Evolutionary conservation across 2,797 vertebrate species (phyloP).

Genomic region (Squalus acanthias): DNA sequence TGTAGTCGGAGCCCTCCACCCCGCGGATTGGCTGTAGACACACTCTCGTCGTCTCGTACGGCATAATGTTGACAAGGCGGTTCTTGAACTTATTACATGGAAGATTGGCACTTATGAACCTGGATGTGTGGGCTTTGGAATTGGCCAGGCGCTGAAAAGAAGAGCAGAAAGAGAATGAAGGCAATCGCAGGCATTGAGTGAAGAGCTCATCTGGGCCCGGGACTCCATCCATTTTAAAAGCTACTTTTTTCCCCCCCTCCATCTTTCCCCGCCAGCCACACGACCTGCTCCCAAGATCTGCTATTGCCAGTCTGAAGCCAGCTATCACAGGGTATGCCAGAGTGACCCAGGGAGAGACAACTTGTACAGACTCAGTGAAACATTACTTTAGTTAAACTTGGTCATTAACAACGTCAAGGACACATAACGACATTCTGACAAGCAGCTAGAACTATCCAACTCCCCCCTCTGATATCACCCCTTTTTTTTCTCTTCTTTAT

Average conservation of each 20-base stretch:
- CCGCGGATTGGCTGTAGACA: constrained; percentile 96
- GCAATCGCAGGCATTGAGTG: neutral
- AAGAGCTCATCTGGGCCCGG: neutral
- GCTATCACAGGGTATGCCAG: neutral
- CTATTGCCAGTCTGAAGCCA: constrained; percentile 41
- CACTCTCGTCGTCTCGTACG: constrained; percentile 90
- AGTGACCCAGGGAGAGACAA: neutral
- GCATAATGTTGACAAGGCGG: constrained; percentile 98
- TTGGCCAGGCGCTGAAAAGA: constrained; percentile 80
- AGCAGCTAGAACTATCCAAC: neutral
- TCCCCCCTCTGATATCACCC: neutral
- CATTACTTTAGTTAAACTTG: neutral
- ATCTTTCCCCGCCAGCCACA: neutral
- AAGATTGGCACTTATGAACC: constrained; percentile 97
- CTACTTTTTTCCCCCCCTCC: neutral
- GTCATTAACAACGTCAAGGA: neutral
- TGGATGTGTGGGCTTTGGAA: constrained; percentile 94
- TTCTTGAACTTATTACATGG: constrained; percentile 99
- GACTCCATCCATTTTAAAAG: neutral
- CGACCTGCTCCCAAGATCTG: neutral
- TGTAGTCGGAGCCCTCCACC: constrained; percentile 93
- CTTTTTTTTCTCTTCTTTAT: neutral
- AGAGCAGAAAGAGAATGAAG: neutral
- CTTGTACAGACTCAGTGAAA: neutral
- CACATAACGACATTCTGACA: too few species aligned